A percentile compares a stretch with the other conserved stretches of the same genome.
Conservation (phyloP, 2,797 vertebrate genomes). For the Hozukius guyotensis region DNA sequence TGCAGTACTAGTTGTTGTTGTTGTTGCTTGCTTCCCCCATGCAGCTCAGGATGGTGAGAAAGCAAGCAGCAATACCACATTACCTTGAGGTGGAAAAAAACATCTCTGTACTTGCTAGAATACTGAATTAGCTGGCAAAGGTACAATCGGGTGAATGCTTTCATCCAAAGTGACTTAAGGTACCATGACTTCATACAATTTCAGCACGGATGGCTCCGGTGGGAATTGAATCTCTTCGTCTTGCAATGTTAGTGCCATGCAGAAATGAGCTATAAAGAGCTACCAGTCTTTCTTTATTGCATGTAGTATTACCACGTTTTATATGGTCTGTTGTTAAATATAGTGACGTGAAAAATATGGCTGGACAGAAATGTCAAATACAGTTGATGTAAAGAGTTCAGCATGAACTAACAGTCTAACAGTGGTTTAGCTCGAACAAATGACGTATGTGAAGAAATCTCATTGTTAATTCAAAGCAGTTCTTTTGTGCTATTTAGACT, state of each 20-base stretch:
- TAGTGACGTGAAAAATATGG: not conserved
- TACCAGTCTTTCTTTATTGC: conserved; percentile 4
- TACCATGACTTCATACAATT: conserved; percentile 33
- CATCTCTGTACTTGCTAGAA: conserved; percentile 14
- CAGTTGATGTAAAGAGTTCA: not conserved
- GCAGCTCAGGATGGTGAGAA: conserved; percentile 8
- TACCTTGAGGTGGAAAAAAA: conserved; percentile 8
- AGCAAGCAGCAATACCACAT: conserved; percentile 5
- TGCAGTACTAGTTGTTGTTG: not conserved
- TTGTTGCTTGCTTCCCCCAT: not conserved
- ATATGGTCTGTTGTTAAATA: not conserved
- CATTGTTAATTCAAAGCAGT: not conserved
- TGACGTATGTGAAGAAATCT: not conserved
- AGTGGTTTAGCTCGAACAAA: not conserved
- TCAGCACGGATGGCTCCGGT: conserved; percentile 13
- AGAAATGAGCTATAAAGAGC: conserved; percentile 37
- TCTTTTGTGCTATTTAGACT: not conserved
- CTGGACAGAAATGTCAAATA: not conserved
- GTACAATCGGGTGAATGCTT: conserved; percentile 29
- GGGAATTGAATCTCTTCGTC: conserved; percentile 31
- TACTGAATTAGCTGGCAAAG: conserved; percentile 31
- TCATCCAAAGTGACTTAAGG: conserved; percentile 38
- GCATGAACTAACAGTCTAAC: not conserved
- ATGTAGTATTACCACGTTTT: not conserved
- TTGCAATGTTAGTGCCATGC: conserved; percentile 10